phyloP scores from a whole-genome alignment of 2,113 vertebrate genomes.

The Stigmatopora argus region DNA sequence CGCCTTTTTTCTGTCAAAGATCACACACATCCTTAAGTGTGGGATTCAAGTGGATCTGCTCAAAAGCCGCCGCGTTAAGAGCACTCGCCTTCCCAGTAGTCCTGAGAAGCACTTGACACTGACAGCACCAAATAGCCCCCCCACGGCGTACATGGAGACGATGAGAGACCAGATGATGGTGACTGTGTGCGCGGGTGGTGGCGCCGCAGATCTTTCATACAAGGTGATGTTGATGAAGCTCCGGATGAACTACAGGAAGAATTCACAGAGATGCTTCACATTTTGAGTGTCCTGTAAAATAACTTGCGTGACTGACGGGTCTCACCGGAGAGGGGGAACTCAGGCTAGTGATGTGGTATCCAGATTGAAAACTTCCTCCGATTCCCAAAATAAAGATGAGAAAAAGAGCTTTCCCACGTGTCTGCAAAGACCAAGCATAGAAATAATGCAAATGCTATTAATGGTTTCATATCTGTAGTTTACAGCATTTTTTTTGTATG shows the following conservation, averaged over 20 bases:
- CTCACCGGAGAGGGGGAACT: slow-evolving; percentile 70
- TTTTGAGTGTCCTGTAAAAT: not conserved
- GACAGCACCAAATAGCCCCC: slow-evolving; percentile 57
- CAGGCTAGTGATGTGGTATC: slow-evolving; percentile 58
- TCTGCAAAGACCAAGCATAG: slow-evolving; percentile 33
- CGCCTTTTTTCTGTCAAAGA: slow-evolving; percentile 58
- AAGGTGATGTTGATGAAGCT: slow-evolving; percentile 71
- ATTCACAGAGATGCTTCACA: not conserved
- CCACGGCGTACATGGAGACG: slow-evolving; percentile 56
- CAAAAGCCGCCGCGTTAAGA: not conserved
- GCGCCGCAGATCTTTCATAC: slow-evolving; percentile 48
- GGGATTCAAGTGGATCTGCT: not conserved
- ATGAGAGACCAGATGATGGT: slow-evolving; percentile 69
- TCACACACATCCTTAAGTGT: not conserved
- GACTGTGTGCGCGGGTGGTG: slow-evolving; percentile 35
- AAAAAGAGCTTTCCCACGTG: slow-evolving; percentile 53
- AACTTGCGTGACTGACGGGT: not conserved
- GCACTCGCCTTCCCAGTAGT: slow-evolving; percentile 62
- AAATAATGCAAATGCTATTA: not conserved
- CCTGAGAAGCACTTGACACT: slow-evolving; percentile 45
- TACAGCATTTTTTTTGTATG: not conserved
- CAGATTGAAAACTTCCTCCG: slow-evolving; percentile 65
- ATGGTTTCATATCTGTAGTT: not conserved
- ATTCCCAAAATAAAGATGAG: slow-evolving; percentile 68
- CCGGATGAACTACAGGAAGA: slow-evolving; percentile 61